phyloP scores from a whole-genome alignment of 1,140 invertebrate genomes.

The Harpegnathos saltator region DNA sequence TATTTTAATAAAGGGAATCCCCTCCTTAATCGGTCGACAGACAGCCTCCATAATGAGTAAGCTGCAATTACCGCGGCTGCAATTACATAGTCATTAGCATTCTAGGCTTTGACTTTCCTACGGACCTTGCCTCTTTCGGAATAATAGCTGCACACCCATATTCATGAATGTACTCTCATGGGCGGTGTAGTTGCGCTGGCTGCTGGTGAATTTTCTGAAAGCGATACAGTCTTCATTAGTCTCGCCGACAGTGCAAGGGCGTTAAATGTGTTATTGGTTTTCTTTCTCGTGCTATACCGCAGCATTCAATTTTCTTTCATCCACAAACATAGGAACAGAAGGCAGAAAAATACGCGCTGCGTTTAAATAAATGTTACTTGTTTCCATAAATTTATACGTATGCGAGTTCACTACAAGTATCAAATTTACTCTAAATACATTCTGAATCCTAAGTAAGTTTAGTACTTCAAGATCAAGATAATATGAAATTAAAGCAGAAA shows the following conservation, averaged over 20 bases:
- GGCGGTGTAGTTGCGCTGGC: neutral
- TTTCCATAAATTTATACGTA: too few relatives aligned
- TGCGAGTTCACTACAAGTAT: too few relatives aligned
- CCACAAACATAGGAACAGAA: too few relatives aligned
- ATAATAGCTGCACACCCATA: constrained; percentile 8
- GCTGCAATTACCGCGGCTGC: neutral
- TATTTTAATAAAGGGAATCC: neutral
- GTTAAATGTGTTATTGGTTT: neutral
- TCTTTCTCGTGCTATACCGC: too few relatives aligned
- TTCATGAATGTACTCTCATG: neutral
- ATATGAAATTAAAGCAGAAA: too few relatives aligned
- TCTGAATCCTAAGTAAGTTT: too few relatives aligned
- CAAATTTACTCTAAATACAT: too few relatives aligned
- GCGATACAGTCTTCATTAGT: constrained; percentile 56
- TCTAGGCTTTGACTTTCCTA: constrained; percentile 28
- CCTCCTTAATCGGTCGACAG: too few relatives aligned
- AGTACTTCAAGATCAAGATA: too few relatives aligned
- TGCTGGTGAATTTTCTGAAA: constrained; percentile 7
- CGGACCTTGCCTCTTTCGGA: neutral
- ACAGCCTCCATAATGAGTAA: neutral
- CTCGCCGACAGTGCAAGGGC: constrained; percentile 45
- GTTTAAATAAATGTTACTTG: too few relatives aligned
- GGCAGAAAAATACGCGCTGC: too few relatives aligned
- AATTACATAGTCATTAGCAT: constrained; percentile 53
- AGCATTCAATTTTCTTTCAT: too few relatives aligned